These are phyloP conservation scores for Saturnia japonica DNA, from an alignment of 2,888 invertebrate species.

Conservation along the genomic window DNA sequence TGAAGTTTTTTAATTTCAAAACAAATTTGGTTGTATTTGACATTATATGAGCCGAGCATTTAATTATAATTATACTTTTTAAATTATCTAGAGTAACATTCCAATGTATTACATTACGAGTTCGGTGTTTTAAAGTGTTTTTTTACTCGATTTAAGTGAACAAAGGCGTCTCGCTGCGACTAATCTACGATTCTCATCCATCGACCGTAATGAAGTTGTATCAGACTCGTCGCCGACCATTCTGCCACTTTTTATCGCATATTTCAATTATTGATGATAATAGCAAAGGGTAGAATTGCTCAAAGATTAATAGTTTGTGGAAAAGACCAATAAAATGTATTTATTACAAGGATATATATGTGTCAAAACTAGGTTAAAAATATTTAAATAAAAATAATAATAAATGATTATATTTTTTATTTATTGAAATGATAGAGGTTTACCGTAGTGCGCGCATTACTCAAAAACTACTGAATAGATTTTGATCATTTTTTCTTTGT, in stretches of 20 bases:
- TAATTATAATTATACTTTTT: neutral
- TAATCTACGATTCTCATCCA: slow-evolving; percentile 27
- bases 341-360: no score
- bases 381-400: no score
- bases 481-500: no score
- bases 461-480: no score
- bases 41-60: neutral
- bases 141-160: slow-evolving; percentile 28
- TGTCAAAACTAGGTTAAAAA: no score
- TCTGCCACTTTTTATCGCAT: slow-evolving; percentile 53
- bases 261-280: slow-evolving; percentile 67
- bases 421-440: no score
- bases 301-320: slow-evolving; percentile 42
- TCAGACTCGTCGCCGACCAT: slow-evolving; percentile 38
- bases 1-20: no score
- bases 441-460: no score
- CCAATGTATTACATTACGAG: slow-evolving; percentile 61
- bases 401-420: no score
- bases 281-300: slow-evolving; percentile 54
- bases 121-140: slow-evolving; percentile 47
- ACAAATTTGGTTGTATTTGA: no score
- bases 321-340: slow-evolving; percentile 15
- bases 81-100: slow-evolving; percentile 44
- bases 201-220: slow-evolving; percentile 61
- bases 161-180: slow-evolving; percentile 32